Conservation (phyloP, 2,888 invertebrate genomes). For the Lasius fuliginosus region DNA sequence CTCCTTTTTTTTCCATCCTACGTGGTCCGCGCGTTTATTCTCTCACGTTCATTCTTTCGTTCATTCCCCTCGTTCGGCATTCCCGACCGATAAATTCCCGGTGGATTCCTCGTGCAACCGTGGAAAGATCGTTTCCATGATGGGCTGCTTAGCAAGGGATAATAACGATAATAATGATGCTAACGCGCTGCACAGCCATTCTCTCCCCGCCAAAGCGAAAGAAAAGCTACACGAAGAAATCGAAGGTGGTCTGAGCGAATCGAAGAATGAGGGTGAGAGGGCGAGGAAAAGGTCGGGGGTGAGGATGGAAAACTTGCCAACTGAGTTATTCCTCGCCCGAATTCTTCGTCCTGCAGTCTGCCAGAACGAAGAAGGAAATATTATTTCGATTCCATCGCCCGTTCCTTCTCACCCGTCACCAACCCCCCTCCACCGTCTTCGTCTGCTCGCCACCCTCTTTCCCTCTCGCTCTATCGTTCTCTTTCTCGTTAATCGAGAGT, state of each 20-base stretch:
- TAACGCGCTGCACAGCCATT: constrained; percentile 59
- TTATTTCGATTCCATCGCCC: constrained; percentile 65
- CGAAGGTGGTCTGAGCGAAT: constrained; percentile 26
- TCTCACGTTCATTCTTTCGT: constrained; percentile 32
- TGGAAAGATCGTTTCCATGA: constrained; percentile 43
- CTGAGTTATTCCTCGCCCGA: constrained; percentile 67
- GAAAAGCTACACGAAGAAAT: constrained; percentile 11
- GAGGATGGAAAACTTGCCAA: constrained; percentile 58
- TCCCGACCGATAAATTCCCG: constrained; percentile 75
- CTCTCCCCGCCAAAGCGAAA: background rate
- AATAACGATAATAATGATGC: constrained; percentile 78
- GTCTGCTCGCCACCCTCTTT: background rate
- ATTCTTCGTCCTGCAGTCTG: constrained; percentile 64
- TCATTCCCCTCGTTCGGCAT: constrained; percentile 64
- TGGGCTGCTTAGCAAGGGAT: constrained; percentile 67
- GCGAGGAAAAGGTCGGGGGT: background rate
- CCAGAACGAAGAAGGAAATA: constrained; percentile 66
- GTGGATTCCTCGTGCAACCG: constrained; percentile 68
- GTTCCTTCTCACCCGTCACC: constrained; percentile 42
- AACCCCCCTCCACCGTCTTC: constrained; percentile 5
- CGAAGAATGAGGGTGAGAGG: constrained; percentile 5
- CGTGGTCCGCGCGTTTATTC: constrained; percentile 31
- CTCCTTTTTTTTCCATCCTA: constrained; percentile 63
- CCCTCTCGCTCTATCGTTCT: constrained; percentile 17
- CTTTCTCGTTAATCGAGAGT: constrained; percentile 77